A percentile compares a stretch with the other conserved stretches of the same genome.
Evolutionary conservation across 2,113 vertebrate species (phyloP).

Genomic region (Colaptes auratus): DNA sequence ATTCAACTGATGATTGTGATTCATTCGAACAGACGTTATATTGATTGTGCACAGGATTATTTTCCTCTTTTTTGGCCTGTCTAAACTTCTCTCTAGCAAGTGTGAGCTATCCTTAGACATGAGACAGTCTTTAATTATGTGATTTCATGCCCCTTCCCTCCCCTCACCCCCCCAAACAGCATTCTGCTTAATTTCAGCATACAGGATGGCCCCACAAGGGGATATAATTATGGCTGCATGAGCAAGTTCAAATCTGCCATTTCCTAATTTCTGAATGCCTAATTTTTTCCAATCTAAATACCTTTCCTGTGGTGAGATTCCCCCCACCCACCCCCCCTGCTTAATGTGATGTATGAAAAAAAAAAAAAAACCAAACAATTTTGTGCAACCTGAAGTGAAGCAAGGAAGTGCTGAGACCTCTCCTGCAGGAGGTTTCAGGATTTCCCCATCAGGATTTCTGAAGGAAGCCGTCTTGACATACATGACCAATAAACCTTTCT

Average conservation of each 20-base stretch:
- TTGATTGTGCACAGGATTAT: not conserved
- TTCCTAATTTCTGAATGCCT: slow-evolving; percentile 6
- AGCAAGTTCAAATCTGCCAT: not conserved
- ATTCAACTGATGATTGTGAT: not conserved
- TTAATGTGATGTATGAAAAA: not conserved
- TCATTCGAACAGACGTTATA: not conserved
- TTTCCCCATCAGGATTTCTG: not conserved
- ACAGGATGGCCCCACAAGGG: not conserved
- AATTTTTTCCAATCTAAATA: not conserved
- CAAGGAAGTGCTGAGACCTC: not conserved
- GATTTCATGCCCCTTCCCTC: not conserved
- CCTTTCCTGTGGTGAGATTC: not conserved
- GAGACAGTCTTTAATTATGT: not conserved
- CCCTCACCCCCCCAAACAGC: not conserved
- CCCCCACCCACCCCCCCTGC: no score
- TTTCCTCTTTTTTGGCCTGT: not conserved
- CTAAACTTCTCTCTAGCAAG: not conserved
- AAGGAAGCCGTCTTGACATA: not conserved
- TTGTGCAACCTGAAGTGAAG: not conserved
- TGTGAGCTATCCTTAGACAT: not conserved
- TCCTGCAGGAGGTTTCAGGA: not conserved
- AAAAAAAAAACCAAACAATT: not conserved
- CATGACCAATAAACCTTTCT: not conserved
- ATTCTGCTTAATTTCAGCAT: not conserved
- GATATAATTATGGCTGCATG: slow-evolving; percentile 10